Conservation (phyloP, 2,113 vertebrate genomes). For the Myotis yumanensis region DNA sequence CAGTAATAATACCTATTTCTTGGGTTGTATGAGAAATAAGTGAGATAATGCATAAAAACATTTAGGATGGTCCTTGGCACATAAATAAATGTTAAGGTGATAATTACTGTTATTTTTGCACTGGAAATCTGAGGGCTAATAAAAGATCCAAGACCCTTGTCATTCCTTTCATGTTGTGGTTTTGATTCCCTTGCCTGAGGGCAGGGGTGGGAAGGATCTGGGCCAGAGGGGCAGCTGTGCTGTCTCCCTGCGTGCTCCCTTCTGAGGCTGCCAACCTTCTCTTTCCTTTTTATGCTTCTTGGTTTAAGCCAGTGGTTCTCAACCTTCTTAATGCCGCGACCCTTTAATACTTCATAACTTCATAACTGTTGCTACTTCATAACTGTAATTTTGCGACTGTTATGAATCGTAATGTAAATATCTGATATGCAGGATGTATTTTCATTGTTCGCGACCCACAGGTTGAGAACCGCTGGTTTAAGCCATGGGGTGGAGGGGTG, state of each 20-base stretch:
- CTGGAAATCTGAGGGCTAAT: not conserved
- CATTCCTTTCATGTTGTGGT: not conserved
- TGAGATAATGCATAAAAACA: not conserved
- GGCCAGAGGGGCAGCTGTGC: conserved; percentile 41
- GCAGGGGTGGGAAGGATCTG: conserved; percentile 33
- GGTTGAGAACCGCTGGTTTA: not conserved
- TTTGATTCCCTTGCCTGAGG: not conserved
- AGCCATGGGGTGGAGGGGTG: not conserved
- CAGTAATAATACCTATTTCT: not conserved
- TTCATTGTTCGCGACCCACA: too few species aligned
- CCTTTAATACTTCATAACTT: too few species aligned
- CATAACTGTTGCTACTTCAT: too few species aligned
- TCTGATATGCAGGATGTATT: too few species aligned
- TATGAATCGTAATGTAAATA: too few species aligned
- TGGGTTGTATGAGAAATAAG: not conserved
- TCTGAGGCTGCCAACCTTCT: not conserved
- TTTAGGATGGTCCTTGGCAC: not conserved
- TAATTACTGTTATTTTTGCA: not conserved
- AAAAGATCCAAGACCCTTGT: not conserved
- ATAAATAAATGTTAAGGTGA: not conserved
- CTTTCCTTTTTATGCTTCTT: conserved; percentile 36
- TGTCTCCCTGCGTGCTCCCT: not conserved
- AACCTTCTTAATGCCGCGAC: too few species aligned
- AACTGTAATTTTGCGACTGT: too few species aligned
- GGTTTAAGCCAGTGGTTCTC: not conserved